phyloP scores from a whole-genome alignment of 2,797 vertebrate species.

The Pachyuromys duprasi region DNA sequence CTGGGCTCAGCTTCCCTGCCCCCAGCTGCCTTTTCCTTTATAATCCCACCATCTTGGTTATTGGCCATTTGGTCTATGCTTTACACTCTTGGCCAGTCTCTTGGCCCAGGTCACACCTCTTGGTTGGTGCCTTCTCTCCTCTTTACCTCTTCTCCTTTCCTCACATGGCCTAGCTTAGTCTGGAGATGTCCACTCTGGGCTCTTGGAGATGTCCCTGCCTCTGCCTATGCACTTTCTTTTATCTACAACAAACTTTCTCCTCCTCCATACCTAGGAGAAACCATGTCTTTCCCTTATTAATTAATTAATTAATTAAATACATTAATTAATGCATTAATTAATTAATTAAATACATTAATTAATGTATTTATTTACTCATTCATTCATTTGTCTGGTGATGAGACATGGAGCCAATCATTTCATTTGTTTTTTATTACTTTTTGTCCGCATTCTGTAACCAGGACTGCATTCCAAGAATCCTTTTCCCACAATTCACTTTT shows the following conservation, averaged over 20 bases:
- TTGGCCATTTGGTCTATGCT: neutral
- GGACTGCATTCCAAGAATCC: neutral
- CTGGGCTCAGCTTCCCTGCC: neutral
- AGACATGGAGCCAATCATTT: too few relatives aligned
- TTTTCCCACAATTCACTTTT: neutral
- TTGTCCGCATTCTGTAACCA: neutral
- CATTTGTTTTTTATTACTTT: too few relatives aligned
- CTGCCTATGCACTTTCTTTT: neutral
- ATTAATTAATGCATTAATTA: too few relatives aligned
- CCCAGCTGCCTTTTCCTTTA: neutral
- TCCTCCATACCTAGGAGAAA: neutral
- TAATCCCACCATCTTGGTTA: neutral
- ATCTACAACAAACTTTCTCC: neutral
- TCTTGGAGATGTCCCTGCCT: neutral
- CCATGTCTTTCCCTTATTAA: neutral
- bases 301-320: too few relatives aligned
- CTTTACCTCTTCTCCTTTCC: neutral
- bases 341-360: too few relatives aligned
- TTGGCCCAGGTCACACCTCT: neutral
- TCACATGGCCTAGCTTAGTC: neutral
- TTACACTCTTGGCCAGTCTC: neutral
- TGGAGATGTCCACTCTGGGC: neutral
- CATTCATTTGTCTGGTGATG: too few relatives aligned
- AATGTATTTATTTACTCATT: too few relatives aligned
- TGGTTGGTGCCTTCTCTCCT: neutral